A percentile compares a stretch with the other conserved stretches of the same genome.
Conservation (phyloP, 2,113 vertebrate species). For the Nansenia antarctica region DNA sequence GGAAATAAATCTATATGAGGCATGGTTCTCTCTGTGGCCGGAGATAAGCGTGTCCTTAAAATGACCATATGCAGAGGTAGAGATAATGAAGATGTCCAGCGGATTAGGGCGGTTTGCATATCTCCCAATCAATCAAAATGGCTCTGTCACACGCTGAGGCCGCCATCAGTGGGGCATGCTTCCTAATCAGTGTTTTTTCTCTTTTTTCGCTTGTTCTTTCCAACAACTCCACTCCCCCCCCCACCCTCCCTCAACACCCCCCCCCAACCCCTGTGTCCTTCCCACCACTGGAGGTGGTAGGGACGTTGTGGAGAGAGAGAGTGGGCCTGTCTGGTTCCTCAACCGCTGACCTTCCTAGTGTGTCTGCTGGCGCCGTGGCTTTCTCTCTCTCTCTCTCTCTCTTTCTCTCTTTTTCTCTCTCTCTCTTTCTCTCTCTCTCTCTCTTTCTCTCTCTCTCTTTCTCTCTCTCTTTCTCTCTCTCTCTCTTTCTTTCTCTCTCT, state of each 20-base stretch:
- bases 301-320: too few relatives aligned
- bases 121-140: conserved; percentile 62
- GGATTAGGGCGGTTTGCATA: conserved; percentile 69
- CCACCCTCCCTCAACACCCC: background rate
- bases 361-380: conserved; percentile 56
- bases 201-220: background rate
- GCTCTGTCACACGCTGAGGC: conserved; percentile 37
- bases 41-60: conserved; percentile 74
- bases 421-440: too few relatives aligned
- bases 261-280: background rate
- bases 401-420: too few relatives aligned
- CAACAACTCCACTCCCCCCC: background rate
- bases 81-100: conserved; percentile 60
- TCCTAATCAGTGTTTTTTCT: conserved; percentile 23
- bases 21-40: conserved; percentile 27
- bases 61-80: conserved; percentile 69
- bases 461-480: too few relatives aligned
- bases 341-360: conserved; percentile 74
- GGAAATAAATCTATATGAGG: conserved; percentile 57
- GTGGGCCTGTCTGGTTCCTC: too few relatives aligned
- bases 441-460: too few relatives aligned
- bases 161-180: conserved; percentile 48
- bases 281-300: too few relatives aligned
- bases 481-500: too few relatives aligned
- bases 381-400: too few relatives aligned